Percentiles rank a stretch among this genome's conserved stretches.
Evolutionary conservation across 2,888 invertebrate genomes (phyloP).

Genomic region (Erebia ligea): DNA sequence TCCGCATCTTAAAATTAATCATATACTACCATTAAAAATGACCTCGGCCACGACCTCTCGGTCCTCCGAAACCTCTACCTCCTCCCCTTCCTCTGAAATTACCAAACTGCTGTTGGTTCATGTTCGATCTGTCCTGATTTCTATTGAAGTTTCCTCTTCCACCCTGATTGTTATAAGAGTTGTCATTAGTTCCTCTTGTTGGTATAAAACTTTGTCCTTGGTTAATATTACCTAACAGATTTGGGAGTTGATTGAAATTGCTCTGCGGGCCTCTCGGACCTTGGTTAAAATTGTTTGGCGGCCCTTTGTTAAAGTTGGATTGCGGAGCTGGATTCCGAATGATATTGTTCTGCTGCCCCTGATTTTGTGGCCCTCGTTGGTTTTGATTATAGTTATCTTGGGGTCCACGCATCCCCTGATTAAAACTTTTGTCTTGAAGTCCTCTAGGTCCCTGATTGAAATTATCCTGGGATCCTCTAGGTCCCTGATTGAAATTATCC

Average conservation of each 20-base stretch:
- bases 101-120: conserved; percentile 47
- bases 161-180: conserved; percentile 48
- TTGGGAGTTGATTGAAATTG: conserved; percentile 33
- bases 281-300: conserved; percentile 19
- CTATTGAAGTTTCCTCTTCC: conserved; percentile 53
- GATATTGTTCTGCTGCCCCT: conserved; percentile 25
- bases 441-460: conserved; percentile 20
- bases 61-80: conserved; percentile 43
- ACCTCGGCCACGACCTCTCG: conserved; percentile 61
- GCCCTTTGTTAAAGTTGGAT: conserved; percentile 20
- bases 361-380: conserved; percentile 8
- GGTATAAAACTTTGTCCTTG: conserved; percentile 34
- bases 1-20: not conserved
- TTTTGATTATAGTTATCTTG: conserved; percentile 17
- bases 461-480: conserved; percentile 14
- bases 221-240: conserved; percentile 31
- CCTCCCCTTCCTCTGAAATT: conserved; percentile 41
- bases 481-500: conserved; percentile 27
- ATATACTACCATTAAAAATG: conserved; percentile 38
- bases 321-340: conserved; percentile 32
- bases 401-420: conserved; percentile 14
- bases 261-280: conserved; percentile 19
- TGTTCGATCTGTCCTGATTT: conserved; percentile 39
- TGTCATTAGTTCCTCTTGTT: conserved; percentile 31
- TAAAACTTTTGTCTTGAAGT: conserved; percentile 10